Evolutionary conservation across 2,888 invertebrate species (phyloP).

Genomic region (Oasisia sp.): DNA sequence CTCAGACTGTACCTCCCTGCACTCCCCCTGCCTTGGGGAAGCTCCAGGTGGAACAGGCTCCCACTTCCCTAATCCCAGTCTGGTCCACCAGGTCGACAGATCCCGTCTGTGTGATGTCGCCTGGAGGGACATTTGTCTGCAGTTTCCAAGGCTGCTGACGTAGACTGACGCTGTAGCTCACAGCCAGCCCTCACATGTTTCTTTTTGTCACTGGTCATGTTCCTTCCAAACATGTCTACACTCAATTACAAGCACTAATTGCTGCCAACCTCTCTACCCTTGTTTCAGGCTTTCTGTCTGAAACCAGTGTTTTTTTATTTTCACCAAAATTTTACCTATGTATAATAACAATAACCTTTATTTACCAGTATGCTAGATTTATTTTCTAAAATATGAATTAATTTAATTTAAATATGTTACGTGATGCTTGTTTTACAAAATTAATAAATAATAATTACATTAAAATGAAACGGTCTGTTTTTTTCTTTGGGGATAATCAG

Average conservation of each 20-base stretch:
- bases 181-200: neutral
- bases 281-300: neutral
- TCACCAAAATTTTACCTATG: no score
- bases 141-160: neutral
- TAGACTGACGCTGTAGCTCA: neutral
- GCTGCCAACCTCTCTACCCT: neutral
- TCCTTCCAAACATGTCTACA: neutral
- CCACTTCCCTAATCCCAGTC: neutral
- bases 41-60: neutral
- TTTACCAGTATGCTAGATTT: no score
- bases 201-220: neutral
- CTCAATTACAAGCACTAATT: neutral
- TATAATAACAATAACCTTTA: no score
- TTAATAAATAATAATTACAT: no score
- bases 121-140: neutral
- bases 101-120: neutral
- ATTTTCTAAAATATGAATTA: no score
- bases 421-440: no score
- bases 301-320: neutral
- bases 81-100: neutral
- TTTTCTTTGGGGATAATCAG: neutral
- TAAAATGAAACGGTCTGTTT: neutral
- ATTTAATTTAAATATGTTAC: no score
- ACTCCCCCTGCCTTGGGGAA: neutral
- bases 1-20: neutral